phyloP scores from a whole-genome alignment of 2,113 vertebrate species.

The Ciconia boyciana region DNA sequence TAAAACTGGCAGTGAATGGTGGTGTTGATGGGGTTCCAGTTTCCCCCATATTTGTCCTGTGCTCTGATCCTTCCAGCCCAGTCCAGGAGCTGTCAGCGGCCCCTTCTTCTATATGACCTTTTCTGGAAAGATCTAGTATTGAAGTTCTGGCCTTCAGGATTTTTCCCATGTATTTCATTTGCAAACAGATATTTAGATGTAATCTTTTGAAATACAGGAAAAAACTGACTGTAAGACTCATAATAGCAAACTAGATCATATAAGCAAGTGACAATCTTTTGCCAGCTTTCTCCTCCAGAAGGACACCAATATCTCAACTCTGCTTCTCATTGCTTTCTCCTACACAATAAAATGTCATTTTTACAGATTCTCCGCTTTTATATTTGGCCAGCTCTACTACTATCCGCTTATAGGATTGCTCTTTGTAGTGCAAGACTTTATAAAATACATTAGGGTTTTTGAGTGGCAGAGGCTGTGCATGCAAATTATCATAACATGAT shows the following conservation, averaged over 20 bases:
- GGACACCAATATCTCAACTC: not conserved
- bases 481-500: not conserved
- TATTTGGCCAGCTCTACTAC: not conserved
- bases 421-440: not conserved
- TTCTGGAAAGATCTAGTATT: not conserved
- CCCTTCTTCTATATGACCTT: not conserved
- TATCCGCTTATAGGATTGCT: not conserved
- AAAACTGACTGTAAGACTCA: not conserved
- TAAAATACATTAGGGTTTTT: not conserved
- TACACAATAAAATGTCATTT: not conserved
- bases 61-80: not conserved
- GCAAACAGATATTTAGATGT: not conserved
- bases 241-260: not conserved
- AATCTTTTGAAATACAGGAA: not conserved
- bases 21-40: not conserved
- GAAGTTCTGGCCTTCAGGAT: not conserved
- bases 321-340: not conserved
- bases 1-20: fast-evolving
- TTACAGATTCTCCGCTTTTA: not conserved
- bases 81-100: not conserved
- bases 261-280: not conserved
- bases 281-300: not conserved
- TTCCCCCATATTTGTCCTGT: fast-evolving
- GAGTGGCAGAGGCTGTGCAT: not conserved
- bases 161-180: not conserved